Conservation (phyloP, 2,797 vertebrate genomes). For the Iguana delicatissima region DNA sequence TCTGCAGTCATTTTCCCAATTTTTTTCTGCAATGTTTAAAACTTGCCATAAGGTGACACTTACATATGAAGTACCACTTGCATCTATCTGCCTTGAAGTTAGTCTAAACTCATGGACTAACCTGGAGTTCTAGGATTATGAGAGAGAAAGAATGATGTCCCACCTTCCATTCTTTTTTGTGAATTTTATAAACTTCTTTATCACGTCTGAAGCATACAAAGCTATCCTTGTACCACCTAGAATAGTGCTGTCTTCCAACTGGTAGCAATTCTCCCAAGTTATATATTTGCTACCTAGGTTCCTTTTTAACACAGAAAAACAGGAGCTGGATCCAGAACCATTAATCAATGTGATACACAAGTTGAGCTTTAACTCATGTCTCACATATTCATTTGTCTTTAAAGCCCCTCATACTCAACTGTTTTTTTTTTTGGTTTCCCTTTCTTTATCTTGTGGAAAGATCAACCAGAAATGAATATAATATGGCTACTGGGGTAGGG, state of each 20-base stretch:
- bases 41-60: background rate
- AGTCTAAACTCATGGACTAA: background rate
- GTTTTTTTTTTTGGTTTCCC: background rate
- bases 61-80: background rate
- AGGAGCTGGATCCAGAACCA: background rate
- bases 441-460: background rate
- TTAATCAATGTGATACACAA: background rate
- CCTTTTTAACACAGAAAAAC: background rate
- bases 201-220: background rate
- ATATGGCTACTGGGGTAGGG: background rate
- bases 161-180: background rate
- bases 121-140: background rate
- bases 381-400: background rate
- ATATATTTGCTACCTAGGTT: background rate
- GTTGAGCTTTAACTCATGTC: background rate
- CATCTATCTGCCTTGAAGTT: background rate
- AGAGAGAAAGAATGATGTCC: background rate
- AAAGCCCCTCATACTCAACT: background rate
- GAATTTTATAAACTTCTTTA: background rate
- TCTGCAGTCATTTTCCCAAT: background rate
- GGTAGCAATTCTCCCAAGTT: background rate
- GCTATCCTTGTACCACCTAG: background rate
- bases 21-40: background rate
- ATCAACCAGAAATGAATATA: background rate
- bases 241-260: background rate